Base-by-base conservation (phyloP, 2,888 invertebrate genomes). In the Anthoptus insignis region DNA sequence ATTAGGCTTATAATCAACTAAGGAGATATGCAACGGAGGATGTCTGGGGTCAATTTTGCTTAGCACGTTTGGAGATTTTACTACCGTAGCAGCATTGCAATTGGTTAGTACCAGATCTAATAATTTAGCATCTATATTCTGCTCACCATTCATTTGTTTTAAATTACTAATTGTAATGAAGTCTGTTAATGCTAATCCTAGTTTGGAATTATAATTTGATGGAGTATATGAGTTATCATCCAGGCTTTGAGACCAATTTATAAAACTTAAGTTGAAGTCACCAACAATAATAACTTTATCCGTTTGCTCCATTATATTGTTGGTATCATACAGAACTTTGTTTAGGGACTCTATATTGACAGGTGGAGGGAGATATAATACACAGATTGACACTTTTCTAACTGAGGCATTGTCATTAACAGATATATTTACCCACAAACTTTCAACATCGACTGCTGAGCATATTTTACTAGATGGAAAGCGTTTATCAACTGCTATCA, bases 401-500 rank as follows among this genome's bases (percentile, higher is more conserved):
- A n/a, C n/a, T n/a, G n/a, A n/a, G 11, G 11, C n/a, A n/a, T n/a
- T n/a, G n/a, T n/a, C n/a, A n/a, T n/a, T n/a, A n/a, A n/a, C n/a
- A n/a, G n/a, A n/a, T 9, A 32, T 32, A 9, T 7, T 32, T 9
- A 32, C 32, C 32, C 32, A 32, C 9, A 32, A 9, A 32, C n/a
- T n/a, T n/a, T n/a, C n/a, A n/a, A n/a, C n/a, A n/a, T n/a, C n/a
- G n/a, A n/a, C n/a, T n/a, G n/a, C n/a, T n/a, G 32, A 32, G 11
- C 9, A 9, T 9, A 32, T 9, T 32, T 32, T 32, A 32, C 32
- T 32, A 4, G 32, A 32, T 3, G 32, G 7, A 9, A 32, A 32
- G 11, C 32, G 32, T 42, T 57, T 47, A 7, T 49, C 50, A 3
- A 65, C 59, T 13, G 68, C 68, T 13, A 68, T 34, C 52, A 68